Conservation (phyloP, 2,888 invertebrate species). For the Hemicrepidius hirtus region DNA sequence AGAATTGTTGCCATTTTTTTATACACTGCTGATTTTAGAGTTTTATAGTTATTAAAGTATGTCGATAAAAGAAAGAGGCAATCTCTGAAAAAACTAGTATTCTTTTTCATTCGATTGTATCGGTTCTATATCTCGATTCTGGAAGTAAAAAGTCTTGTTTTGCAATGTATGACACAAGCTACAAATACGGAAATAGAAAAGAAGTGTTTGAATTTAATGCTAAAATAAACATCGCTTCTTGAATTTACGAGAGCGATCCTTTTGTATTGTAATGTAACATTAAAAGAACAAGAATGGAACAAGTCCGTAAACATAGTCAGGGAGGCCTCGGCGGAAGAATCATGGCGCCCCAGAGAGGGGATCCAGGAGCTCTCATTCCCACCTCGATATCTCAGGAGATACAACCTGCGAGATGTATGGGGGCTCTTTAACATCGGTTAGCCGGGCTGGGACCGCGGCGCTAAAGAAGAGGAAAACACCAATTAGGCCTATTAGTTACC, state of each 20-base stretch:
- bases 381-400: conserved; percentile 68
- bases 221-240: conserved; percentile 67
- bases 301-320: conserved; percentile 69
- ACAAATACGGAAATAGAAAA: conserved; percentile 33
- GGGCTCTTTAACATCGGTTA: conserved; percentile 71
- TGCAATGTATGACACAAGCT: conserved; percentile 14
- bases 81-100: not conserved
- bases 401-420: conserved; percentile 69
- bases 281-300: conserved; percentile 71
- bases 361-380: conserved; percentile 68
- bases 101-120: not conserved
- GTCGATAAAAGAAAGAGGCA: not conserved
- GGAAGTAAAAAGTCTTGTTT: not conserved
- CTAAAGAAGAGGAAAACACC: conserved; percentile 65
- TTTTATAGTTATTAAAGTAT: too few relatives aligned
- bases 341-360: conserved; percentile 71
- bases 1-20: too few relatives aligned
- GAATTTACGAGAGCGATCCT: conserved; percentile 67
- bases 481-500: conserved; percentile 66
- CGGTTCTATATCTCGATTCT: not conserved
- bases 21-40: too few relatives aligned
- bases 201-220: conserved; percentile 61
- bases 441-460: conserved; percentile 60
- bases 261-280: conserved; percentile 71
- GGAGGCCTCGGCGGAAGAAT: conserved; percentile 70